Evolutionary conservation across 2,888 invertebrate species (phyloP).

Genomic region (Mycalesis mineus): DNA sequence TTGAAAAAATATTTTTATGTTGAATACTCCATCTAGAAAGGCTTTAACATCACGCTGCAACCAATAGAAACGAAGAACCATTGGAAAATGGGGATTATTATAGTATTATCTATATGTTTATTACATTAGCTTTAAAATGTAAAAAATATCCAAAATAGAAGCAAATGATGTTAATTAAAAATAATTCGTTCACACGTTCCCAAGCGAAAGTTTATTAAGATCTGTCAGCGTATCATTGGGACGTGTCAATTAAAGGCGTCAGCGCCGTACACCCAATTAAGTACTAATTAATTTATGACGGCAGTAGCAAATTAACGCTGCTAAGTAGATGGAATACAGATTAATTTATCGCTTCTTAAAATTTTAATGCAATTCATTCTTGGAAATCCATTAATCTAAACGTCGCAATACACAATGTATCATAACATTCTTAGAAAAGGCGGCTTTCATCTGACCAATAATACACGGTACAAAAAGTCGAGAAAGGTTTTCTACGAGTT

Average conservation of each 20-base stretch:
- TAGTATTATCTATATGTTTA: too few species aligned
- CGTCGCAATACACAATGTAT: too few species aligned
- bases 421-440: too few species aligned
- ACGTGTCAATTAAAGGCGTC: constrained; percentile 28
- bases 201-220: constrained; percentile 12
- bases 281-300: constrained; percentile 30
- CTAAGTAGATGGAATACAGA: neutral
- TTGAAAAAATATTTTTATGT: too few species aligned
- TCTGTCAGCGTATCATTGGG: constrained; percentile 12
- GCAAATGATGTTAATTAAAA: constrained; percentile 18
- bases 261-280: constrained; percentile 23
- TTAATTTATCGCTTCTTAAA: constrained; percentile 4
- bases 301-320: constrained; percentile 3
- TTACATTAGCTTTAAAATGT: neutral
- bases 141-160: neutral
- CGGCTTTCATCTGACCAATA: too few species aligned
- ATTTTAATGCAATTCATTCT: neutral
- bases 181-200: constrained; percentile 22
- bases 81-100: too few species aligned
- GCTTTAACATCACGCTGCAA: too few species aligned
- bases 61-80: too few species aligned
- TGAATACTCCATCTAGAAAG: too few species aligned
- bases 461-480: too few species aligned
- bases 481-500: too few species aligned
- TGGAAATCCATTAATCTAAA: neutral